Percentiles rank a stretch among this genome's conserved stretches.
Conservation (phyloP, 2,888 invertebrate species). For the Hyposoter didymator region DNA sequence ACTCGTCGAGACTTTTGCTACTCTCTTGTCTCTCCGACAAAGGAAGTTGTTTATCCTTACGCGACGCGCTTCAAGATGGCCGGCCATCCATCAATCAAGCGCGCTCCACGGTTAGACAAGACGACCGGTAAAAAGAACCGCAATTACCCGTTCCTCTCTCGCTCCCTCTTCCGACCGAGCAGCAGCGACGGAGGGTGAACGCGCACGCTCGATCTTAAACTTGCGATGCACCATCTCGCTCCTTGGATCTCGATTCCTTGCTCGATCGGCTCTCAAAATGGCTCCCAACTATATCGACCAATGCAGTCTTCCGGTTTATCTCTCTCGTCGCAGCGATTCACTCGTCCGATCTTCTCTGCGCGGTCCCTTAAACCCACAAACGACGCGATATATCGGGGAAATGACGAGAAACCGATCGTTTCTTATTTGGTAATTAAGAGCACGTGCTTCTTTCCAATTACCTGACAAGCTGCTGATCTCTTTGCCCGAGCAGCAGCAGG, state of each 20-base stretch:
- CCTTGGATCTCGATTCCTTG: slow-evolving; percentile 1
- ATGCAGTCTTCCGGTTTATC: slow-evolving; percentile 22
- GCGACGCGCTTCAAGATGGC: slow-evolving; percentile 72
- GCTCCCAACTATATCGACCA: not conserved
- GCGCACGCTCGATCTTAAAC: slow-evolving; percentile 27
- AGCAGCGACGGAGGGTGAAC: slow-evolving; percentile 1
- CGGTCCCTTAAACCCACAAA: slow-evolving; percentile 12
- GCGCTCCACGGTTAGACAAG: slow-evolving; percentile 67
- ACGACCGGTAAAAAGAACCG: slow-evolving; percentile 69
- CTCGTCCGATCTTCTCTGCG: slow-evolving; percentile 9
- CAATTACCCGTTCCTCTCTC: slow-evolving; percentile 70
- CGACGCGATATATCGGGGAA: not conserved
- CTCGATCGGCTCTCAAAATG: slow-evolving; percentile 8
- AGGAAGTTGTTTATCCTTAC: slow-evolving; percentile 76
- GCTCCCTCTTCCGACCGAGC: not conserved
- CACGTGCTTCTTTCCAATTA: slow-evolving; percentile 63
- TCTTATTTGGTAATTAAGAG: slow-evolving; percentile 64
- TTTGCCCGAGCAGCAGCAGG: slow-evolving; percentile 41
- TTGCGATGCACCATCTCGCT: slow-evolving; percentile 29
- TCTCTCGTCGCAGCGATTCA: slow-evolving; percentile 34
- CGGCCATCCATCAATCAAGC: slow-evolving; percentile 73
- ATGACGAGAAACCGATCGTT: not conserved
- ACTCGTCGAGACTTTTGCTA: slow-evolving; percentile 35
- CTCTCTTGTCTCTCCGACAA: slow-evolving; percentile 71
- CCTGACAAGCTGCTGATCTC: slow-evolving; percentile 30